These are phyloP conservation scores for Polyergus mexicanus DNA, from an alignment of 1,140 invertebrate species.

Conservation along the genomic window DNA sequence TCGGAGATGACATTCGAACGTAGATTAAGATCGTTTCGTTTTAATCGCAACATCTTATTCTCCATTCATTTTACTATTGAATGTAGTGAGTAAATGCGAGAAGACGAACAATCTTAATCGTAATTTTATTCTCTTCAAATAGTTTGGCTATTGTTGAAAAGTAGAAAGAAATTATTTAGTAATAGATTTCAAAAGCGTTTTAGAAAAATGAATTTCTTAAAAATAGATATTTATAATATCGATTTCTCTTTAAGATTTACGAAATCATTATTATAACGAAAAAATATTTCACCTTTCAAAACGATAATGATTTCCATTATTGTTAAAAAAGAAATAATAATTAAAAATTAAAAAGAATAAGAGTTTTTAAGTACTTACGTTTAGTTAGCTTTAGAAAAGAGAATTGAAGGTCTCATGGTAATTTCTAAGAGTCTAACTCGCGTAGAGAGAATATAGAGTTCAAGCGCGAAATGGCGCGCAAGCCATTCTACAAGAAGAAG, in stretches of 20 bases:
- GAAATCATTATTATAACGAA: not conserved
- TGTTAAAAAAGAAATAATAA: not conserved
- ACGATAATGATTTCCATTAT: not conserved
- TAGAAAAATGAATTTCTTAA: not conserved
- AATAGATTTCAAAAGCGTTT: not conserved
- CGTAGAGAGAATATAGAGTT: not conserved
- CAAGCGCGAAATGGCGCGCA: slow-evolving; percentile 42
- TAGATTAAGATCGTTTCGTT: not conserved
- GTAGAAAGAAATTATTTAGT: slow-evolving; percentile 23
- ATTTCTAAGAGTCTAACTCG: slow-evolving; percentile 6
- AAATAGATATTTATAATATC: not conserved
- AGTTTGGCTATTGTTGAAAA: not conserved
- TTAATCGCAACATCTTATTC: not conserved
- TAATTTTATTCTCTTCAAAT: slow-evolving; percentile 5
- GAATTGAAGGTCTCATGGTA: not conserved
- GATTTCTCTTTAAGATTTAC: not conserved
- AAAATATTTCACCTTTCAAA: not conserved
- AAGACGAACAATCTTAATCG: not conserved
- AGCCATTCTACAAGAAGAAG: slow-evolving; percentile 44
- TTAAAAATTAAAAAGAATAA: not conserved
- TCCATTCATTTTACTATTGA: too few species aligned
- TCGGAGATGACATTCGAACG: slow-evolving; percentile 12
- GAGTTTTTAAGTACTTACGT: not conserved
- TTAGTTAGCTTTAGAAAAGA: not conserved
- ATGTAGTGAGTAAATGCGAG: not conserved